Base-by-base conservation (phyloP, 2,888 invertebrate species). In the Phalera bucephala region DNA sequence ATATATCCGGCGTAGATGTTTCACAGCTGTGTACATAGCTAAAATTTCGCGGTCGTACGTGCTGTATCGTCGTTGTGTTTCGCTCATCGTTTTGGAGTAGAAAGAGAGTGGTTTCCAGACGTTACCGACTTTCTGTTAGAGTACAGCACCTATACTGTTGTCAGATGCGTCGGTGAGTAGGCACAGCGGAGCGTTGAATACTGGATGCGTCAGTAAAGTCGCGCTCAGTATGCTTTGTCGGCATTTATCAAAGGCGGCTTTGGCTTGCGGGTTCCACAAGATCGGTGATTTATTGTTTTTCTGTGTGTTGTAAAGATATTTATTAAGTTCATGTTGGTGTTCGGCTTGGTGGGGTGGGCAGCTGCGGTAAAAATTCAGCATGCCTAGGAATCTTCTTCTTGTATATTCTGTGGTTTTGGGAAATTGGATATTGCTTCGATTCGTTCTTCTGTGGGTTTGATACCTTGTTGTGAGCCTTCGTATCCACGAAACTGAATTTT, bases 41-140 rank as follows among this genome's bases (percentile, higher is more conserved):
- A 52, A 32, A 26, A 59, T 11, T 36, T 55, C 52, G 22, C 49
- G 45, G 20, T 54, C 49, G 20, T 47, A 57, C 13, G 44, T 37
- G 10, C 45, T 49, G 31, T 52, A 55, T 1, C 40, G 25, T 3
- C 31, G 25, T 33, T 55, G 52, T 0, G 51, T 45, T 0, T 23
- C 33, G 10, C 41, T 48, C 33, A 52, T 36, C 15, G 32, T 19
- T 36, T 52, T 51, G 0, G 48, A 58, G 21, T 38, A 54, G 8
- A 45, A 52, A 3, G 45, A 52, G 0, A 52, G 34, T 2, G 52
- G 57, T 35, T 32, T 40, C 17, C 17, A 17, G 5, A 17, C 17
- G 5, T 17, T 17, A 17, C 5, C 17, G 0, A 38, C 13, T 2
- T 41, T 28, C 22, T 54, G 54, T 29, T 58, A 51, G 2, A 54